Base-by-base conservation (phyloP, 2,113 vertebrate genomes). In the Athene noctua region DNA sequence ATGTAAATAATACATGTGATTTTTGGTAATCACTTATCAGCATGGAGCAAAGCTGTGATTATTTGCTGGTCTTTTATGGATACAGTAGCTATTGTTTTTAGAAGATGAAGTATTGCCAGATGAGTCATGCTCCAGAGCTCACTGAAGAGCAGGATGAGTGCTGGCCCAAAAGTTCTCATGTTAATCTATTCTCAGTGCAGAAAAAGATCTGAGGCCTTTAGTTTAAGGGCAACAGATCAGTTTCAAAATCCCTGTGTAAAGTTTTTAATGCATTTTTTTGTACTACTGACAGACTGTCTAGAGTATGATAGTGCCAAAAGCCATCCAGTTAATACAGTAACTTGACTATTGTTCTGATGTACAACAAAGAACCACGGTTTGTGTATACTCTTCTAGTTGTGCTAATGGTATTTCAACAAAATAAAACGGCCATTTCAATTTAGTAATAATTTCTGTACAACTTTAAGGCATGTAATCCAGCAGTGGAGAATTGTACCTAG, bases 61-160 rank as follows among this genome's bases (percentile, higher is more conserved):
- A 26, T 38, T 90, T 80, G 12, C 27, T 46, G 40, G 1, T 49
- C 21, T 70, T 79, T 79, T 27, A 68, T 77, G 62, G 44, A 54
- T 57, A 61, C 11, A 52, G 67, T 44, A 92, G 40, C 63, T 71
- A 21, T 83, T 95, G 91, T 85, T 94, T 86, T 61, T 54, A 52
- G 58, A 92, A 47, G 70, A 36, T 57, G 42, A 82, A 63, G 13
- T 34, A 40, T 74, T 75, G 20, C 47, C 32, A 38, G 63, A 18
- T 38, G 47, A 81, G 44, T 75, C 61, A 72, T 12, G 67, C 11
- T 62, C 34, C 67, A 88, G 54, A 83, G 58, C 40, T 86, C 12
- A 4, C 8, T 23, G 42, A 73, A 62, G 67, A 22, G 15, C 46
- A 73, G 36, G 71, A 47, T 12, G 10, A 36, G 27, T 23, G 30